These are phyloP conservation scores for Bubo scandiacus DNA, from an alignment of 2,113 vertebrate species.

Conservation along the genomic window DNA sequence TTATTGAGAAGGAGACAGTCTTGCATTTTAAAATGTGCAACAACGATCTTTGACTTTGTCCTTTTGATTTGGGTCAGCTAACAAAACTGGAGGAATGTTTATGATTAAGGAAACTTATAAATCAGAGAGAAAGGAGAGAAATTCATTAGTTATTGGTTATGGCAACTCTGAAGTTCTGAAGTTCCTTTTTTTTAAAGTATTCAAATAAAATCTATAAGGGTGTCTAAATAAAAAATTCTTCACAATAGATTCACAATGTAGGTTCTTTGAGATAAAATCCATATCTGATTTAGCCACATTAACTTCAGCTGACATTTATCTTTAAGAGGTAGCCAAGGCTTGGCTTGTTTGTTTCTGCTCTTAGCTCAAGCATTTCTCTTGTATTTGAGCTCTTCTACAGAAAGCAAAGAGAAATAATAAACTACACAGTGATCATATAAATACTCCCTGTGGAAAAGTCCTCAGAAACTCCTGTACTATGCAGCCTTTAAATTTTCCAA, in stretches of 20 bases:
- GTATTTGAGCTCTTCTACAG: neutral
- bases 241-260: neutral
- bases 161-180: neutral
- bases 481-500: constrained; percentile 11
- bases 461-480: neutral
- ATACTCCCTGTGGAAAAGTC: neutral
- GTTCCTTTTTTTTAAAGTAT: neutral
- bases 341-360: constrained; percentile 18
- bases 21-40: constrained; percentile 58
- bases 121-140: constrained; percentile 46
- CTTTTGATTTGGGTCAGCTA: constrained; percentile 64
- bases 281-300: neutral
- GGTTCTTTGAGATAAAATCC: neutral
- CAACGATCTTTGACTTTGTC: constrained; percentile 55
- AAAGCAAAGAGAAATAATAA: constrained; percentile 28
- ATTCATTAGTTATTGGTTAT: constrained; percentile 2
- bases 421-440: neutral
- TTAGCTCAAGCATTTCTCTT: constrained; percentile 21
- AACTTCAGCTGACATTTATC: neutral
- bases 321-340: neutral
- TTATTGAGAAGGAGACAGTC: constrained; percentile 60
- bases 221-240: neutral
- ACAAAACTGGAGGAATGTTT: constrained; percentile 55
- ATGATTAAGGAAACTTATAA: constrained; percentile 60
- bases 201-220: neutral